Conservation (phyloP, 2,113 vertebrate genomes). For the Hiodon tergisus region DNA sequence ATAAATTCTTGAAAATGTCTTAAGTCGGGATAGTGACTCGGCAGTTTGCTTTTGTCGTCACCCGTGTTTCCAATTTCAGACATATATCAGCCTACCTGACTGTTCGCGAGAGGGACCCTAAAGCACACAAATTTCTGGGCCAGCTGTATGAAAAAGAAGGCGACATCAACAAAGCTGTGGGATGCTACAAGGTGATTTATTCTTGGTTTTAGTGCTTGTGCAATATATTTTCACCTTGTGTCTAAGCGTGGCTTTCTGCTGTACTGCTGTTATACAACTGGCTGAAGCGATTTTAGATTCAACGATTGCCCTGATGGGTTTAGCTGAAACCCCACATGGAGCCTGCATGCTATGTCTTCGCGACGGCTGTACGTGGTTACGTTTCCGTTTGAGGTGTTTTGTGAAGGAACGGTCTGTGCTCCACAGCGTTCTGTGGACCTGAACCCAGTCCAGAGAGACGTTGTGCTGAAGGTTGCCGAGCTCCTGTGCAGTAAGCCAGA, state of each 20-base stretch:
- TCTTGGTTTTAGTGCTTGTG: not conserved
- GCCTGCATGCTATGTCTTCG: no score
- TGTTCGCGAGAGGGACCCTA: constrained; percentile 87
- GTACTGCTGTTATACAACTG: not conserved
- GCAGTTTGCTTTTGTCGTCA: not conserved
- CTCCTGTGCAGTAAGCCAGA: constrained; percentile 76
- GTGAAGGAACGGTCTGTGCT: not conserved
- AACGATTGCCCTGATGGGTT: no score
- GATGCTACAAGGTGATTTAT: constrained; percentile 82
- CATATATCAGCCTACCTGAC: constrained; percentile 84
- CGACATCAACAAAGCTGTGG: constrained; percentile 83
- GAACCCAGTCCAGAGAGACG: constrained; percentile 87
- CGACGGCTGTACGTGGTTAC: not conserved
- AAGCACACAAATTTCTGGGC: constrained; percentile 93
- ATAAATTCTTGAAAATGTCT: not conserved
- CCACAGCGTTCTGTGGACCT: constrained; percentile 87
- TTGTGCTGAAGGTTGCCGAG: constrained; percentile 93
- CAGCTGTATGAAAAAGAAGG: constrained; percentile 87
- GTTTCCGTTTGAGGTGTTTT: not conserved
- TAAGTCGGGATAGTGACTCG: no score
- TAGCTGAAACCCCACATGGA: no score
- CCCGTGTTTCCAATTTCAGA: constrained; percentile 46
- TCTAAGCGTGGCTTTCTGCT: no score
- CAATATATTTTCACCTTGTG: no score
- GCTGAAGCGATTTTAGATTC: not conserved